Evolutionary conservation across 2,797 vertebrate species (phyloP).

Genomic region (Falco cherrug): DNA sequence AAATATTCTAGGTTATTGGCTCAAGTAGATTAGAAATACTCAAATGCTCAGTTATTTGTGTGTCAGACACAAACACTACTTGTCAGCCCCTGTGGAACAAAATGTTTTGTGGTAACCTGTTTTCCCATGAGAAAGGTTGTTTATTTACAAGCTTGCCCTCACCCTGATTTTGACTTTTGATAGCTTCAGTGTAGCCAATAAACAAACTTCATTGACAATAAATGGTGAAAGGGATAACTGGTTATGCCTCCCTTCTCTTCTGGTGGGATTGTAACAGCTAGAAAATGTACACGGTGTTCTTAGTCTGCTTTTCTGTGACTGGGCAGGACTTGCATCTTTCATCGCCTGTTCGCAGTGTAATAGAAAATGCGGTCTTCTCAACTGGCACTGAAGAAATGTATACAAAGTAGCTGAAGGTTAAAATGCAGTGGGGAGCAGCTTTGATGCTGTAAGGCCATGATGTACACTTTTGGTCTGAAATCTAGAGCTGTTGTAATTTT

Average conservation of each 20-base stretch:
- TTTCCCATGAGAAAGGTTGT: neutral
- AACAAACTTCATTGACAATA: neutral
- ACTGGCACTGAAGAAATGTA: neutral
- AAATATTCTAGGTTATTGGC: neutral
- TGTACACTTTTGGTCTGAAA: neutral
- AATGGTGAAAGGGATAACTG: neutral
- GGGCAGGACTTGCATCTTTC: neutral
- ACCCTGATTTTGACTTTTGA: neutral
- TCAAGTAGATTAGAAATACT: constrained; percentile 1
- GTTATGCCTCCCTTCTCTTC: neutral
- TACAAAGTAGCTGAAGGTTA: neutral
- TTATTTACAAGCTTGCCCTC: neutral
- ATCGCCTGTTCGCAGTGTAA: neutral
- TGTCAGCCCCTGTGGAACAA: neutral
- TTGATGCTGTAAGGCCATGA: neutral
- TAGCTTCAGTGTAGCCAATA: neutral
- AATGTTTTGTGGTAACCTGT: neutral
- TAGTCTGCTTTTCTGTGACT: neutral
- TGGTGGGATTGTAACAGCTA: neutral
- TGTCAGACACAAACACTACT: neutral
- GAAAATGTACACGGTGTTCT: neutral
- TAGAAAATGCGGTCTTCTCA: neutral
- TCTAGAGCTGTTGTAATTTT: neutral
- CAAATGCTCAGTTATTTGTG: neutral
- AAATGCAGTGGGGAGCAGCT: neutral